Percentiles rank a stretch among this genome's conserved stretches.
Evolutionary conservation across 2,888 invertebrate species (phyloP).

Genomic region (Cataglyphis livida): DNA sequence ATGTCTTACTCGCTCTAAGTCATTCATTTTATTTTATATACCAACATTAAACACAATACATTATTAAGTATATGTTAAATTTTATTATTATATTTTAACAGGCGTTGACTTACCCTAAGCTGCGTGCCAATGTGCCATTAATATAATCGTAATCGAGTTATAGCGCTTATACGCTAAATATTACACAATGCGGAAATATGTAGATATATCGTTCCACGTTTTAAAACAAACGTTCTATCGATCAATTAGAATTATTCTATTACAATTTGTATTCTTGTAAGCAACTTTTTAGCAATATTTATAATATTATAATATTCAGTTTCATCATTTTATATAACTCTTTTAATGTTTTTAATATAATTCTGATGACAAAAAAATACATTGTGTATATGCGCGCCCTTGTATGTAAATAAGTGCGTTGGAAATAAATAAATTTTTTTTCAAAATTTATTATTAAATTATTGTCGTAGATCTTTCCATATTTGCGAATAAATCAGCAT

Average conservation of each 20-base stretch:
- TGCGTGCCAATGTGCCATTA: slow-evolving; percentile 1
- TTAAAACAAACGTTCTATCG: not conserved
- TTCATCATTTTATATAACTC: slow-evolving; percentile 13
- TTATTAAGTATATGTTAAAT: not conserved
- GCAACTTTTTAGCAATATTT: slow-evolving; percentile 9
- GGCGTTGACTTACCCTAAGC: not conserved
- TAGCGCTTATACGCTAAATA: slow-evolving; percentile 11
- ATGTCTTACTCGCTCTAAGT: slow-evolving; percentile 24
- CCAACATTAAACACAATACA: not conserved
- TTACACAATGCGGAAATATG: slow-evolving; percentile 21
- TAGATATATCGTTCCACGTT: not conserved
- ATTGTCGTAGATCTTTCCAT: not conserved
- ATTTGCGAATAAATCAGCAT: not conserved
- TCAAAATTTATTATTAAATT: slow-evolving; percentile 5
- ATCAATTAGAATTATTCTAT: slow-evolving; percentile 7
- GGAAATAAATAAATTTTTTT: not conserved
- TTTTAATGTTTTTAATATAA: slow-evolving; percentile 4
- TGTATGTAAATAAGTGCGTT: not conserved
- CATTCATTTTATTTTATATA: not conserved
- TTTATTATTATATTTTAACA: slow-evolving; percentile 24
- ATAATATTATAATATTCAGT: not conserved
- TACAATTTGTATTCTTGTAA: slow-evolving; percentile 11
- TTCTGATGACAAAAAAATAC: not conserved
- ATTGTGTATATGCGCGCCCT: not conserved
- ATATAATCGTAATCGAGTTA: not conserved